phyloP scores from a whole-genome alignment of 2,888 invertebrate species.

The Tetragonula carbonaria region DNA sequence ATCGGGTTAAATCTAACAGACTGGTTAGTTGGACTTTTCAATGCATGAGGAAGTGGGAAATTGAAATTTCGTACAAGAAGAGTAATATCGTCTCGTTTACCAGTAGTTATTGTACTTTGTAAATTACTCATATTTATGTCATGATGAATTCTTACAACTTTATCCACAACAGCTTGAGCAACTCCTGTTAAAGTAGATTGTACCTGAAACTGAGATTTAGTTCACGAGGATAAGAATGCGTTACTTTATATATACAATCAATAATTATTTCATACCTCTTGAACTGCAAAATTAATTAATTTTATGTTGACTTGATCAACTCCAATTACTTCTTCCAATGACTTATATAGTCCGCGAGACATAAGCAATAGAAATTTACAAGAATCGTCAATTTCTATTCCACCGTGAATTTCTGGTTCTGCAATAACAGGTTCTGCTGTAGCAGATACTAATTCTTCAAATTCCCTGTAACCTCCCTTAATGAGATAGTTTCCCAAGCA shows the following conservation, averaged over 20 bases:
- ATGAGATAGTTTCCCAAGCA: constrained; percentile 95
- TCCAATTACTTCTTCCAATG: constrained; percentile 91
- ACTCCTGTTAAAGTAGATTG: constrained; percentile 92
- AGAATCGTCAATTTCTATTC: constrained; percentile 91
- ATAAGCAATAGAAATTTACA: constrained; percentile 93
- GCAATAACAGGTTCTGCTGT: constrained; percentile 92
- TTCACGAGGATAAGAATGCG: background rate
- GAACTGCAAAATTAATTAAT: constrained; percentile 91
- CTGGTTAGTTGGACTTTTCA: constrained; percentile 85
- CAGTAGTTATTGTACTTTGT: constrained; percentile 84
- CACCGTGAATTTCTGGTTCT: constrained; percentile 93
- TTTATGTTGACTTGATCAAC: constrained; percentile 93
- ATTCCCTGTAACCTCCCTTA: constrained; percentile 94
- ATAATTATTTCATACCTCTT: constrained; percentile 85
- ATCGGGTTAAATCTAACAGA: constrained; percentile 88
- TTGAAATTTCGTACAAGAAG: constrained; percentile 94
- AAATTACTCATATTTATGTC: constrained; percentile 88
- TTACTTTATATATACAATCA: background rate
- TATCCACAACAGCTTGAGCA: constrained; percentile 94
- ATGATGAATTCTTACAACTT: constrained; percentile 93
- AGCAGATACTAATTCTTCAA: constrained; percentile 90
- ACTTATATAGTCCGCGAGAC: constrained; percentile 93
- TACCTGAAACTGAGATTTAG: constrained; percentile 87
- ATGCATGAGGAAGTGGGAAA: constrained; percentile 89
- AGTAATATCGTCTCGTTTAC: constrained; percentile 93